phyloP scores from a whole-genome alignment of 2,888 invertebrate species.

The Cotesia congregata region DNA sequence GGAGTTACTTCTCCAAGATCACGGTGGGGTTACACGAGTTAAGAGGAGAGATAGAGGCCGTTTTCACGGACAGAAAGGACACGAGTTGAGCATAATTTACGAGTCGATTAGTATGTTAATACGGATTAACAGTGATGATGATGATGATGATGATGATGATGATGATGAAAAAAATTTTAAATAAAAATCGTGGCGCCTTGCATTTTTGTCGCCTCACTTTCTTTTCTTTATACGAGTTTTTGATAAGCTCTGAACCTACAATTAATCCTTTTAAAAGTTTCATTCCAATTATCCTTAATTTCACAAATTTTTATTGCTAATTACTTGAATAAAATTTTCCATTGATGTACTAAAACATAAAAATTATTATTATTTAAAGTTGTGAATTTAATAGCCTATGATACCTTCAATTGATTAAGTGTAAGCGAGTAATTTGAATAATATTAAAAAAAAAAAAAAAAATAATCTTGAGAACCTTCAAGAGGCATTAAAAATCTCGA shows the following conservation, averaged over 20 bases:
- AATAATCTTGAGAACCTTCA: not conserved
- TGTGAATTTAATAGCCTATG: not conserved
- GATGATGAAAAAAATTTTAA: not conserved
- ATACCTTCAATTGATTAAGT: not conserved
- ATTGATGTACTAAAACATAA: not conserved
- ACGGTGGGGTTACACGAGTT: slow-evolving; percentile 12
- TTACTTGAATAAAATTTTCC: not conserved
- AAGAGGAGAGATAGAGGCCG: slow-evolving; percentile 11
- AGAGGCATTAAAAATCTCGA: not conserved
- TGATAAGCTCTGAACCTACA: not conserved
- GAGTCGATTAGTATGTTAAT: slow-evolving; percentile 63
- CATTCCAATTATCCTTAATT: not conserved
- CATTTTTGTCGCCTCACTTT: slow-evolving; percentile 50
- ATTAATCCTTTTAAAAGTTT: not conserved
- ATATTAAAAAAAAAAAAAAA: not conserved
- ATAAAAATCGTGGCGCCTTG: slow-evolving; percentile 52
- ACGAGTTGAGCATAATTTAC: slow-evolving; percentile 55
- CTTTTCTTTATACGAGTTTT: slow-evolving; percentile 7
- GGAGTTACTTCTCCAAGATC: slow-evolving; percentile 13
- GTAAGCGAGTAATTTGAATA: not conserved
- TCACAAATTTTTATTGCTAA: not conserved
- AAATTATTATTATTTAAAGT: not conserved
- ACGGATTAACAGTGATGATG: slow-evolving; percentile 54
- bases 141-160: too few relatives aligned
- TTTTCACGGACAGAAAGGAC: slow-evolving; percentile 43